These are phyloP conservation scores for Leptinotarsa rubiginosa DNA, from an alignment of 2,888 invertebrate species.

Conservation along the genomic window DNA sequence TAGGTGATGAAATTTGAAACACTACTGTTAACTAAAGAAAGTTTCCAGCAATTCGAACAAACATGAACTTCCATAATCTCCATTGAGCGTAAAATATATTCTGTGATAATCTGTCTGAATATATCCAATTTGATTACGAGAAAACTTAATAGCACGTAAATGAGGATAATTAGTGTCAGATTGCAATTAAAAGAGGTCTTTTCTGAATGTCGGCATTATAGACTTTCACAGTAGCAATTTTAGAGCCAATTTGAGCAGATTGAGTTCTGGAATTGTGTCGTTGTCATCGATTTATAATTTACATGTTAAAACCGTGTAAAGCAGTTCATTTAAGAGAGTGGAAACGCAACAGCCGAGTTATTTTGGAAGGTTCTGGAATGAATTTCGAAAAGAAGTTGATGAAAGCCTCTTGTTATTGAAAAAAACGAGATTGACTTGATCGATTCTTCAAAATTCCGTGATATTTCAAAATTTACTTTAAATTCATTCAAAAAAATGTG, in stretches of 20 bases:
- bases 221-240: constrained; percentile 33
- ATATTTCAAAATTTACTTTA: too few relatives aligned
- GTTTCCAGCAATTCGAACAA: too few relatives aligned
- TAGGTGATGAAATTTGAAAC: too few relatives aligned
- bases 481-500: too few relatives aligned
- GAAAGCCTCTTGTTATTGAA: too few relatives aligned
- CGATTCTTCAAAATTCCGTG: too few relatives aligned
- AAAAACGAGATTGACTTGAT: too few relatives aligned
- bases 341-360: background rate
- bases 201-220: constrained; percentile 29
- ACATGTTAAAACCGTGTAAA: constrained; percentile 36
- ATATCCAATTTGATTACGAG: constrained; percentile 14
- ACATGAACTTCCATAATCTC: background rate
- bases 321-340: constrained; percentile 3
- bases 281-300: constrained; percentile 40
- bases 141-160: constrained; percentile 28
- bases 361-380: background rate
- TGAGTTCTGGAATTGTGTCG: constrained; percentile 37
- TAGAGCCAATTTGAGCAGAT: constrained; percentile 39
- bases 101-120: background rate
- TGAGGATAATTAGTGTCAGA: constrained; percentile 32
- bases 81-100: background rate
- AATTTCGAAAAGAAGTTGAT: background rate
- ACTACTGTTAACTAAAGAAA: too few relatives aligned
- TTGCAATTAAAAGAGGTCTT: constrained; percentile 36